phyloP scores from a whole-genome alignment of 2,888 invertebrate species.

The Acheta domesticus region DNA sequence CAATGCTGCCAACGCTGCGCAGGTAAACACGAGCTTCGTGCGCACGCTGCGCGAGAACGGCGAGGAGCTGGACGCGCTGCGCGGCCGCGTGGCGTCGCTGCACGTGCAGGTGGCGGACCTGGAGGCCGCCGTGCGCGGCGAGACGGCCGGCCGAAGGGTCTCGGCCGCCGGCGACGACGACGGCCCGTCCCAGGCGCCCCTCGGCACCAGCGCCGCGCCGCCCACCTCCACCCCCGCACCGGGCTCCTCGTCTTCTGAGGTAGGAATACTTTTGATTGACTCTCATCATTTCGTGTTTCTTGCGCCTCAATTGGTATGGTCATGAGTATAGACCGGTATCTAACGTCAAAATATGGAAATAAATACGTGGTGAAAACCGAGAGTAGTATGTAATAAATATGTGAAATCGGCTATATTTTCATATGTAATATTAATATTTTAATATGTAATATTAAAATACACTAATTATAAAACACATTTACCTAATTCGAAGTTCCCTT shows the following conservation, averaged over 20 bases:
- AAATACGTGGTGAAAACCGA: no score
- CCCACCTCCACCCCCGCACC: neutral
- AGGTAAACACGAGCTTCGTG: neutral
- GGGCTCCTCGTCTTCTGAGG: neutral
- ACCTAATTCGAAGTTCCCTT: no score
- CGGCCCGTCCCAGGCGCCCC: neutral
- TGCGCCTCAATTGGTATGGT: no score
- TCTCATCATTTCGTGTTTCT: no score
- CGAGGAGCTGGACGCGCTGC: neutral
- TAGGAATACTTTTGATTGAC: no score
- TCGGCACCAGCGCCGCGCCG: neutral
- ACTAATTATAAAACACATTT: no score
- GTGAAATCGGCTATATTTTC: no score
- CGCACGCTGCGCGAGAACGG: neutral
- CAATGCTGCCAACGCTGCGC: neutral
- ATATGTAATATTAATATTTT: no score
- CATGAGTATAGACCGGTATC: no score
- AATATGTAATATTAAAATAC: no score
- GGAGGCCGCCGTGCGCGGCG: neutral
- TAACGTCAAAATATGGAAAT: no score
- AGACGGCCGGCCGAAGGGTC: neutral
- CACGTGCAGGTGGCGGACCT: neutral
- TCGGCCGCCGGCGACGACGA: neutral
- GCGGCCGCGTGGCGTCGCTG: neutral
- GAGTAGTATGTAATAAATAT: no score